phyloP scores from a whole-genome alignment of 2,888 invertebrate genomes.

The Harpagoxenus sublaevis region DNA sequence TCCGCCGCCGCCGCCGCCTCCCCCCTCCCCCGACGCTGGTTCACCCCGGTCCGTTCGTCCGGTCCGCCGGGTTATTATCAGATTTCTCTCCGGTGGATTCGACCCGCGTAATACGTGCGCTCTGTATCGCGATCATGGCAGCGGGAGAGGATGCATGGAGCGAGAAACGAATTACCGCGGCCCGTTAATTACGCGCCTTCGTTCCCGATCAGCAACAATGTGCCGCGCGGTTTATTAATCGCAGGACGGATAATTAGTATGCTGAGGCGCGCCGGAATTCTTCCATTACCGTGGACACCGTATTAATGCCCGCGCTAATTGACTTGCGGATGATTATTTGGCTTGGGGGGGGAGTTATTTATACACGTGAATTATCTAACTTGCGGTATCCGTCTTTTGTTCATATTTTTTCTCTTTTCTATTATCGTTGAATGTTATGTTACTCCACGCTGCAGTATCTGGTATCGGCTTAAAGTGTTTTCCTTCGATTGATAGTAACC shows the following conservation, averaged over 20 bases:
- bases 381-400: neutral
- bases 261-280: conserved; percentile 45
- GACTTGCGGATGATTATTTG: conserved; percentile 31
- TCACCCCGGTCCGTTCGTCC: conserved; percentile 31
- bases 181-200: conserved; percentile 53
- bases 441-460: neutral
- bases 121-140: conserved; percentile 43
- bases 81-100: conserved; percentile 53
- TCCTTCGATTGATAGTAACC: neutral
- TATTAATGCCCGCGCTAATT: conserved; percentile 27
- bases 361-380: neutral
- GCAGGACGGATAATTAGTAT: conserved; percentile 49
- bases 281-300: conserved; percentile 35
- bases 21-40: conserved; percentile 13
- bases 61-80: conserved; percentile 51
- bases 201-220: conserved; percentile 51
- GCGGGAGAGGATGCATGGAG: conserved; percentile 38
- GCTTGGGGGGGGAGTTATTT: neutral
- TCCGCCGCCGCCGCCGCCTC: conserved; percentile 4
- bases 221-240: conserved; percentile 53
- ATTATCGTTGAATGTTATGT: neutral
- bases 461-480: neutral
- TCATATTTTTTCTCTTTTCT: neutral
- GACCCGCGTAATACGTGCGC: conserved; percentile 43
- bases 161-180: conserved; percentile 53